Evolutionary conservation across 2,888 invertebrate genomes (phyloP).

Genomic region (Drosophila austrosaltans): DNA sequence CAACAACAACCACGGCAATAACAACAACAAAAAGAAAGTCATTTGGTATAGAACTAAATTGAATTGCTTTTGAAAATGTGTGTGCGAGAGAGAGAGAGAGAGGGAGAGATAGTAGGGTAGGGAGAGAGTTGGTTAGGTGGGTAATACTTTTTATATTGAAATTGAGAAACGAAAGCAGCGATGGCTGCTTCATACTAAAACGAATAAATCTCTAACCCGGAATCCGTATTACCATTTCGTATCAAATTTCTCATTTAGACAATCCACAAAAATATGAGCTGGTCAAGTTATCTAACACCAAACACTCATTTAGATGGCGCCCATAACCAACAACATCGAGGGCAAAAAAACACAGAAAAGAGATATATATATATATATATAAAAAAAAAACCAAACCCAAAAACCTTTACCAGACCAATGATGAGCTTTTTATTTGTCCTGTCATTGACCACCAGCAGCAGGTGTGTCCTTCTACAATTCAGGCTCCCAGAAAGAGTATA

Average conservation of each 20-base stretch:
- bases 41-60: conserved; percentile 3
- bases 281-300: conserved; percentile 58
- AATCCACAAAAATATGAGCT: conserved; percentile 62
- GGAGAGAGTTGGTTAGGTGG: neutral
- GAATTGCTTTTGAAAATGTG: neutral
- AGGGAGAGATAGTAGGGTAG: neutral
- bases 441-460: conserved; percentile 9
- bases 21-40: conserved; percentile 2
- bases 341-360: conserved; percentile 2
- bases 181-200: neutral
- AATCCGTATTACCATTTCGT: conserved; percentile 17
- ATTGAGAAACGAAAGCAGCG: conserved; percentile 5
- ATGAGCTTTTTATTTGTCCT: conserved; percentile 56
- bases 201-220: neutral
- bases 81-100: neutral
- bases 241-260: conserved; percentile 44
- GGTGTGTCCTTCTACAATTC: conserved; percentile 9
- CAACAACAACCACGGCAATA: neutral
- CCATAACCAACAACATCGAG: conserved; percentile 17
- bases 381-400: conserved; percentile 1
- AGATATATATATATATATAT: too few relatives aligned
- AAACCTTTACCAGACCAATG: conserved; percentile 48
- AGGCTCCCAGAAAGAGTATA: neutral
- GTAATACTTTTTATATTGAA: conserved; percentile 1
- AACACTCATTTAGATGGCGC: conserved; percentile 73